Conservation (phyloP, 2,797 vertebrate genomes). For the Malurus leucopterus region DNA sequence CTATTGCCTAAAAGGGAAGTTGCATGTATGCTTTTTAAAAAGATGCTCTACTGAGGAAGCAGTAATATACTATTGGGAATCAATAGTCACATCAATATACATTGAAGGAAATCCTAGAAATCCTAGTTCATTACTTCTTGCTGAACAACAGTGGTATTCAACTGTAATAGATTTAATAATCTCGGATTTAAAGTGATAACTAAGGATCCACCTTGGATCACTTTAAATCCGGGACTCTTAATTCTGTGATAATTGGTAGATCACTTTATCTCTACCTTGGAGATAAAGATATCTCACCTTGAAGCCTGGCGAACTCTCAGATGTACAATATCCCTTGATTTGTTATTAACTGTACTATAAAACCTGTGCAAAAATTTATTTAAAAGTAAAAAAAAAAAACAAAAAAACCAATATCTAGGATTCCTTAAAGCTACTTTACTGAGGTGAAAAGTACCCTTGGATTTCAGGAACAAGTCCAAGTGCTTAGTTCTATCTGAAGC, state of each 20-base stretch:
- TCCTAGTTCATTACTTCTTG: neutral
- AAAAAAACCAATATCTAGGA: neutral
- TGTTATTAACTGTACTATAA: neutral
- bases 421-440: neutral
- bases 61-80: neutral
- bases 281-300: conserved; percentile 15
- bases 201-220: neutral
- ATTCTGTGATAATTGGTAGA: conserved; percentile 7
- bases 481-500: neutral
- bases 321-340: neutral
- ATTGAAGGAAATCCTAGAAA: neutral
- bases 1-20: neutral
- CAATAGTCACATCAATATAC: neutral
- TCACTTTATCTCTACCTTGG: conserved; percentile 29
- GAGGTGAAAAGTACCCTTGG: neutral
- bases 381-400: neutral
- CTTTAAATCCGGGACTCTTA: neutral
- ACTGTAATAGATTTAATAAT: neutral
- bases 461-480: neutral
- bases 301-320: neutral
- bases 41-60: neutral
- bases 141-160: neutral
- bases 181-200: neutral
- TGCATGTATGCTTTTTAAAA: neutral
- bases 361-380: neutral